A percentile compares a stretch with the other conserved stretches of the same genome.
Evolutionary conservation across 2,888 invertebrate genomes (phyloP).

Genomic region (Chymomyza caudatula): DNA sequence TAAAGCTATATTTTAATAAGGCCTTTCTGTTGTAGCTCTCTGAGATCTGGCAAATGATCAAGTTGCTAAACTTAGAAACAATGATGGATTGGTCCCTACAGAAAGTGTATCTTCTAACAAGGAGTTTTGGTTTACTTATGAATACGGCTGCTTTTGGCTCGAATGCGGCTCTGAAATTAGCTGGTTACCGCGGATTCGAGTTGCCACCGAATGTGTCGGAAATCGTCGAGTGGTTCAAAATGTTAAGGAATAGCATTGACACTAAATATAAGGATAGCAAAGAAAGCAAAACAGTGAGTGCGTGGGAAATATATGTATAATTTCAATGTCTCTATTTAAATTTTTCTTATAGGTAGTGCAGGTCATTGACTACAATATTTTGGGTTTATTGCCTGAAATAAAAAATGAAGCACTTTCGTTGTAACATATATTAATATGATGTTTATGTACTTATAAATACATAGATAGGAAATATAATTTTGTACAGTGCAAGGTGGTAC

Average conservation of each 20-base stretch:
- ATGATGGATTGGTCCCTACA: slow-evolving; percentile 37
- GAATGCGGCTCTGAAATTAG: slow-evolving; percentile 37
- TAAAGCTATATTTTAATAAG: background rate
- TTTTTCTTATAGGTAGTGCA: slow-evolving; percentile 36
- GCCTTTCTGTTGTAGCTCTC: slow-evolving; percentile 24
- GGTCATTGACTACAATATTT: slow-evolving; percentile 47
- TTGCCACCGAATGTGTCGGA: slow-evolving; percentile 34
- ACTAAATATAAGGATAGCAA: slow-evolving; percentile 29
- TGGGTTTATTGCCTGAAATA: slow-evolving; percentile 20
- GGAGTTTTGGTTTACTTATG: slow-evolving; percentile 40
- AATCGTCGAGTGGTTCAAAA: slow-evolving; percentile 45
- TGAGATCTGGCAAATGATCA: slow-evolving; percentile 50
- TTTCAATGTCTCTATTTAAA: background rate
- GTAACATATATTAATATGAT: too few relatives aligned
- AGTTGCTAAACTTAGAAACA: slow-evolving; percentile 14
- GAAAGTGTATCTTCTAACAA: slow-evolving; percentile 36
- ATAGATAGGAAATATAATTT: too few relatives aligned
- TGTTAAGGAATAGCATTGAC: slow-evolving; percentile 33
- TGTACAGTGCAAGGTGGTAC: too few relatives aligned
- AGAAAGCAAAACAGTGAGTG: slow-evolving; percentile 20
- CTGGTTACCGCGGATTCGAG: slow-evolving; percentile 53
- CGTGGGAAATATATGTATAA: background rate
- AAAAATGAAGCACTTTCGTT: background rate
- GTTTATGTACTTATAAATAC: background rate
- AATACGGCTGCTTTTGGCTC: slow-evolving; percentile 36